A percentile compares a stretch with the other conserved stretches of the same genome.
These are phyloP conservation scores for Protobothrops mucrosquamatus DNA, from an alignment of 2,113 vertebrate species.

Conservation along the genomic window DNA sequence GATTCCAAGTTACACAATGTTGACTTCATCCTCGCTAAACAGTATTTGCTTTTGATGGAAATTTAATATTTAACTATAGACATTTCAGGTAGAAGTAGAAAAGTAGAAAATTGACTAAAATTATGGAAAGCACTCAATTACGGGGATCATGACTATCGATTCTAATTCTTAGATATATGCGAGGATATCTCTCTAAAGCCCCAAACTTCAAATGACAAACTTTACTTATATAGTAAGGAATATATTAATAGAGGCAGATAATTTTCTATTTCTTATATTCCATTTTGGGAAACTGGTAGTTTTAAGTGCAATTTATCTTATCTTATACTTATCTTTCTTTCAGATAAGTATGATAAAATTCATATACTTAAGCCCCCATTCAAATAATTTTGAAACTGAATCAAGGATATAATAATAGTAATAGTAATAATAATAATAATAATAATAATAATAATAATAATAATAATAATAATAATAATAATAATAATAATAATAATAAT, in stretches of 20 bases:
- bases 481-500: too few species aligned
- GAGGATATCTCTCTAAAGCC: neutral
- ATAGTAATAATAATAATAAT: too few species aligned
- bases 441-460: too few species aligned
- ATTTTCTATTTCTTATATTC: neutral
- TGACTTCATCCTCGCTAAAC: neutral
- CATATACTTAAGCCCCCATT: neutral
- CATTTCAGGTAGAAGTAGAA: neutral
- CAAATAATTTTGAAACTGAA: neutral
- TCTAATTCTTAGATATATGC: neutral
- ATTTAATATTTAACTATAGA: neutral
- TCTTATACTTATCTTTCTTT: neutral
- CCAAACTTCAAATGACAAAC: neutral
- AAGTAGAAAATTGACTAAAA: neutral
- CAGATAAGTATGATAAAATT: neutral
- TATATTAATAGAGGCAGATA: neutral
- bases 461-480: too few species aligned
- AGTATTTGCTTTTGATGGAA: neutral
- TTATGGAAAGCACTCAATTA: neutral
- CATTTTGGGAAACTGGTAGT: neutral
- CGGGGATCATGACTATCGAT: neutral
- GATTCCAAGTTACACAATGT: neutral
- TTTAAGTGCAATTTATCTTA: neutral
- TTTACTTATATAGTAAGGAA: neutral
- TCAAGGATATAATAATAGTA: too few species aligned